Percentiles rank a stretch among this genome's conserved stretches.
Conservation (phyloP, 2,888 invertebrate genomes). For the Metalampra italica region DNA sequence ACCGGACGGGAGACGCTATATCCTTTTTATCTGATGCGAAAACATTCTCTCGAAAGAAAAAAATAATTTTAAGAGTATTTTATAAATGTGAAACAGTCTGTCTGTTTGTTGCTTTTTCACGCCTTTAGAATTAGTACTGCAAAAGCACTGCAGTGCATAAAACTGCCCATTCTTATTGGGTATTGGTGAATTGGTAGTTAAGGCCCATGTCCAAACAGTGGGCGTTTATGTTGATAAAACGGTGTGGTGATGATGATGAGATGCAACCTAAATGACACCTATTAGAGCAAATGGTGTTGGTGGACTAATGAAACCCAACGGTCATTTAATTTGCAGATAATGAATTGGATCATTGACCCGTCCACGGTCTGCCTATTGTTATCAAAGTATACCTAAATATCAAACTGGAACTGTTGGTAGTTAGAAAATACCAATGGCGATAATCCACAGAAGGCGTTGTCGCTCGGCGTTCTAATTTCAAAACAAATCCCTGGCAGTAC, state of each 20-base stretch:
- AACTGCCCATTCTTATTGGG: no score
- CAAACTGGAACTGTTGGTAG: slow-evolving; percentile 12
- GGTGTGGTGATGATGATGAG: no score
- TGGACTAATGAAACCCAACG: background rate
- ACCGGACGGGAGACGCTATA: background rate
- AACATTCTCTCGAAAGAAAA: no score
- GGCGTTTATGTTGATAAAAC: no score
- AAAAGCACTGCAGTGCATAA: no score
- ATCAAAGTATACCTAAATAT: slow-evolving; percentile 8
- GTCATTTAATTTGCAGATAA: slow-evolving; percentile 2
- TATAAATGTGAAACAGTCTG: no score
- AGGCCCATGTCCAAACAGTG: no score
- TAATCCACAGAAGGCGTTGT: slow-evolving; percentile 68
- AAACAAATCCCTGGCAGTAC: slow-evolving; percentile 74
- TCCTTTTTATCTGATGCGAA: no score
- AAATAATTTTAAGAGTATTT: no score
- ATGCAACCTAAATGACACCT: background rate
- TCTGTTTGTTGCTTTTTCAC: no score
- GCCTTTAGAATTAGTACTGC: no score
- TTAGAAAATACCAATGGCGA: slow-evolving; percentile 63
- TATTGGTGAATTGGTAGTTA: no score
- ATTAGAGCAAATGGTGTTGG: background rate
- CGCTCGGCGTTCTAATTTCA: slow-evolving; percentile 70
- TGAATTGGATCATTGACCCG: slow-evolving; percentile 1
- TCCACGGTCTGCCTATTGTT: background rate